A percentile compares a stretch with the other conserved stretches of the same genome.
phyloP scores from a whole-genome alignment of 2,888 invertebrate species.

The Temnothorax unifasciatus region DNA sequence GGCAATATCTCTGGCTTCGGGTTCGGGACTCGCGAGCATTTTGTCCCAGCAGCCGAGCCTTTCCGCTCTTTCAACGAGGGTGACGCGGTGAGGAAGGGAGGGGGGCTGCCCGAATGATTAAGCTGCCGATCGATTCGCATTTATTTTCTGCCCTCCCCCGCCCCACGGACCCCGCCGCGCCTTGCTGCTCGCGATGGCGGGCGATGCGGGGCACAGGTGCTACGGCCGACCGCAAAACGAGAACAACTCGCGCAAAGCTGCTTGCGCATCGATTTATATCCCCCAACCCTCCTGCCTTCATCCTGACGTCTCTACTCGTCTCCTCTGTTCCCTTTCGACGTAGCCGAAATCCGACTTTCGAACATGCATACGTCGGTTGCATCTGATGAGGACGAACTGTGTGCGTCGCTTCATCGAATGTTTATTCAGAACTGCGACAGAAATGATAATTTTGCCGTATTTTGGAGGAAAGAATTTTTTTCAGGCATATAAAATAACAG shows the following conservation, averaged over 20 bases:
- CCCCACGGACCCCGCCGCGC: constrained; percentile 33
- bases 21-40: constrained; percentile 22
- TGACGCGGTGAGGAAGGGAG: background rate
- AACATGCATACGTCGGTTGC: constrained; percentile 14
- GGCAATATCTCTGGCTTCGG: constrained; percentile 37
- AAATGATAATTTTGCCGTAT: background rate
- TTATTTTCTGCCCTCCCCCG: constrained; percentile 66
- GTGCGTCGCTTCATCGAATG: background rate
- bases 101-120: constrained; percentile 70
- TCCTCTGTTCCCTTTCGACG: constrained; percentile 14
- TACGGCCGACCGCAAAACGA: constrained; percentile 75
- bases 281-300: constrained; percentile 14
- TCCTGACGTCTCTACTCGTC: constrained; percentile 33
- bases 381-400: constrained; percentile 25
- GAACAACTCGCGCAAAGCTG: constrained; percentile 72
- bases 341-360: constrained; percentile 60
- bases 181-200: background rate
- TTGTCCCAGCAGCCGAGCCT: constrained; percentile 44
- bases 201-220: constrained; percentile 72
- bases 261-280: constrained; percentile 75
- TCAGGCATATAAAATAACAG: background rate
- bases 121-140: constrained; percentile 77
- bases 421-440: background rate
- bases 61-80: constrained; percentile 69
- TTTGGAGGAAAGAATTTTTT: background rate